phyloP scores from a whole-genome alignment of 2,888 invertebrate species.

The Troides aeacus region DNA sequence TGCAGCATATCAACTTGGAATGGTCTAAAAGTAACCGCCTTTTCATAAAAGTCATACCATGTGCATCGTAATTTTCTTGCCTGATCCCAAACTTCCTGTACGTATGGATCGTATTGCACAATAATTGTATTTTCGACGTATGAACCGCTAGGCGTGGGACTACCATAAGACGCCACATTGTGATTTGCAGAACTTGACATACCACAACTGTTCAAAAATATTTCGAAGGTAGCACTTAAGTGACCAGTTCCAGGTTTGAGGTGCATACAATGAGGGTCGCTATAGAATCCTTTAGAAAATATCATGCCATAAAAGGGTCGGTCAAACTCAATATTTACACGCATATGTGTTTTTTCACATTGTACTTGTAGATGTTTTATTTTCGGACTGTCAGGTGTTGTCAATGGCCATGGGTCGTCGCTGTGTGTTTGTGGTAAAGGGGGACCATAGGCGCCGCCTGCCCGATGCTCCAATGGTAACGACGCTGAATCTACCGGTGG shows the following conservation, averaged over 20 bases:
- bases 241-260: slow-evolving; percentile 94
- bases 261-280: slow-evolving; percentile 94
- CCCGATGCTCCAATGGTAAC: slow-evolving; percentile 89
- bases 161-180: slow-evolving; percentile 90
- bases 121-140: slow-evolving; percentile 97
- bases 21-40: slow-evolving; percentile 95
- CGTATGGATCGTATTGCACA: slow-evolving; percentile 96
- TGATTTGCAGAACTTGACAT: slow-evolving; percentile 96
- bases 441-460: slow-evolving; percentile 85
- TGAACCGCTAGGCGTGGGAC: slow-evolving; percentile 94
- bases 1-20: slow-evolving; percentile 98
- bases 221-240: slow-evolving; percentile 94
- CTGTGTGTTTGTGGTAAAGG: slow-evolving; percentile 80
- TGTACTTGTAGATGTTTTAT: slow-evolving; percentile 96
- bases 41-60: slow-evolving; percentile 98
- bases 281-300: slow-evolving; percentile 96
- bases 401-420: slow-evolving; percentile 94
- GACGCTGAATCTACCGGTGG: slow-evolving; percentile 90
- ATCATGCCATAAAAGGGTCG: slow-evolving; percentile 97
- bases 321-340: slow-evolving; percentile 96
- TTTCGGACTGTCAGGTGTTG: slow-evolving; percentile 93
- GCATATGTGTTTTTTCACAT: slow-evolving; percentile 97
- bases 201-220: slow-evolving; percentile 95
- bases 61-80: slow-evolving; percentile 95
- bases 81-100: slow-evolving; percentile 97